Evolutionary conservation across 2,113 vertebrate species (phyloP), one percentile per base, ranked within the genome.

Genomic region (Dissostichus mawsoni): DNA sequence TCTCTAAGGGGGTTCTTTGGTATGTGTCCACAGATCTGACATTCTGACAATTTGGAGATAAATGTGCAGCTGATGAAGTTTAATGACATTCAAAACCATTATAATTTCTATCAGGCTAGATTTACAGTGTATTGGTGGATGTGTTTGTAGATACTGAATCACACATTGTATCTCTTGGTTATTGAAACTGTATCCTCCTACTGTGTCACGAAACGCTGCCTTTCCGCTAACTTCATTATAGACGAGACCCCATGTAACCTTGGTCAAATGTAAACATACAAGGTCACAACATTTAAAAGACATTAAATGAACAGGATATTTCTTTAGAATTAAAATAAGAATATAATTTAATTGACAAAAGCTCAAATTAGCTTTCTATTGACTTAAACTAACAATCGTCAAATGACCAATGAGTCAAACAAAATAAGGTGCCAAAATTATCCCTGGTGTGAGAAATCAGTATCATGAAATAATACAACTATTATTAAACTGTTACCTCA

Each of bases 401-500:
- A 50, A 61, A 36, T 47, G 61, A 59, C 36, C 18, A n/a, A 57
- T 55, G 17, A 41, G 36, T 41, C 36, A 5, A 41, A 41, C 14
- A 20, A 47, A 65, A 47, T 36, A 2, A 1, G 10, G 52, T 33
- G 41, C 3, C 5, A 69, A 64, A 63, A 56, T 5, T 1, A 41
- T 7, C 36, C 36, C 16, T 8, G 8, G 4, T 17, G 11, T 33
- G 16, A 69, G 2, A 11, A 0, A 62, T 69, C 52, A 47, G 18
- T 9, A 11, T 65, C 11, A 25, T 69, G 1, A 11, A 50, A 62
- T 65, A 51, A 73, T 73, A 72, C 70, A 67, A 51, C 50, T 4
- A 65, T 75, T 3, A 64, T 63, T 6, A 3, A 59, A 70, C 67
- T 58, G 10, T 69, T 69, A 73, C 73, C 6, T 53, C 8, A 7